Conservation (phyloP, 1,140 invertebrate species). For the Andricus grossulariae region DNA sequence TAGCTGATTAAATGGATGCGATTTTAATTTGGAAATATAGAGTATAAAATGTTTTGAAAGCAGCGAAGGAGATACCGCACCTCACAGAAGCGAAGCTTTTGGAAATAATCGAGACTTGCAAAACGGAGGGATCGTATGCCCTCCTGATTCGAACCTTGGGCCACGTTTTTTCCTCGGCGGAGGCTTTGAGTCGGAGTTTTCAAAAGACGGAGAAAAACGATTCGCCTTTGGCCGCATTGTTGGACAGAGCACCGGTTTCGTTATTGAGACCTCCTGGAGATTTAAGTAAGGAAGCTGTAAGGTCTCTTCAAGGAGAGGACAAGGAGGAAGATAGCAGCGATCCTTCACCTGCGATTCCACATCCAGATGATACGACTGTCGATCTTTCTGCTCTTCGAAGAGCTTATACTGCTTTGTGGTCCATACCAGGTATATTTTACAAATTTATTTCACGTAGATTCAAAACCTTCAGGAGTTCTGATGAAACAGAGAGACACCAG, state of each 20-base stretch:
- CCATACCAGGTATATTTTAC: constrained; percentile 69
- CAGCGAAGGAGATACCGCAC: constrained; percentile 75
- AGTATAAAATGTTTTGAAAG: background rate
- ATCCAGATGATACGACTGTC: constrained; percentile 74
- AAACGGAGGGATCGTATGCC: constrained; percentile 79
- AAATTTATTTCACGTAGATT: background rate
- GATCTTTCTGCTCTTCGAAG: constrained; percentile 81
- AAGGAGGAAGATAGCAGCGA: constrained; percentile 87
- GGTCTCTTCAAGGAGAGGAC: constrained; percentile 87
- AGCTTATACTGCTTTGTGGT: constrained; percentile 79
- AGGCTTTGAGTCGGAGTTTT: constrained; percentile 84
- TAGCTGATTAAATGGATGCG: background rate
- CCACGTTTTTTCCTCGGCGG: constrained; percentile 84
- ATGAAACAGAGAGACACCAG: background rate
- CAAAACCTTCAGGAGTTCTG: constrained; percentile 18
- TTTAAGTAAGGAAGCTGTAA: constrained; percentile 82
- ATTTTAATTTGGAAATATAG: background rate
- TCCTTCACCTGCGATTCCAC: constrained; percentile 76
- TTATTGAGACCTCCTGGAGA: constrained; percentile 68
- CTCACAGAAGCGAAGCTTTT: constrained; percentile 82
- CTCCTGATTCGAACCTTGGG: constrained; percentile 82
- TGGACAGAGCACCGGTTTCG: constrained; percentile 74
- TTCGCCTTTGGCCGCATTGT: constrained; percentile 72
- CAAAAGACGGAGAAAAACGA: constrained; percentile 73
- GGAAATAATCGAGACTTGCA: constrained; percentile 81